Evolutionary conservation across 1,140 invertebrate genomes (phyloP).

Genomic region (Holotrichia oblita): DNA sequence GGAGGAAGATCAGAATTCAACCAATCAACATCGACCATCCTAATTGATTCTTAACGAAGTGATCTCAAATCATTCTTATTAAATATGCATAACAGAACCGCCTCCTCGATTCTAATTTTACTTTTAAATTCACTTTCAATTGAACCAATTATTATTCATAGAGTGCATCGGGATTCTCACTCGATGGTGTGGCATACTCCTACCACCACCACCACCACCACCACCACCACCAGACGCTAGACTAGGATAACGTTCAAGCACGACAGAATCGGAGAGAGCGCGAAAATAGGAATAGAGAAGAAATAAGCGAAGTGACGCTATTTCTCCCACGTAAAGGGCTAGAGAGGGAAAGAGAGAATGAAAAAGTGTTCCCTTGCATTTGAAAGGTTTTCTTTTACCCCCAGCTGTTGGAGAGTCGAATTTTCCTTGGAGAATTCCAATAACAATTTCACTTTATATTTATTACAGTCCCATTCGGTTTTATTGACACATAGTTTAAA

Average conservation of each 20-base stretch:
- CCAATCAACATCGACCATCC: no score
- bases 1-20: no score
- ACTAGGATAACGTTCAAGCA: neutral
- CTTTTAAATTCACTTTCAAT: constrained; percentile 51
- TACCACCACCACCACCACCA: neutral
- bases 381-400: neutral
- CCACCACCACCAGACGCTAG: neutral
- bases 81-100: constrained; percentile 43
- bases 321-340: no score
- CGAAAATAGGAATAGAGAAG: neutral
- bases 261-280: neutral
- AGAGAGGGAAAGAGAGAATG: neutral
- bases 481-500: constrained; percentile 54
- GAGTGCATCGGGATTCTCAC: constrained; percentile 37
- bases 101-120: constrained; percentile 48
- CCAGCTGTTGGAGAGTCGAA: constrained; percentile 3
- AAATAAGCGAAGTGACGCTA: neutral
- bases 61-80: constrained; percentile 19
- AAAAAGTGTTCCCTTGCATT: no score
- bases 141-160: constrained; percentile 54
- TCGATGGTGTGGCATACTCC: neutral
- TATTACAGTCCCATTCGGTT: constrained; percentile 51
- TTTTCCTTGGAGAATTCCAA: constrained; percentile 43
- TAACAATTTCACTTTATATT: constrained; percentile 55
- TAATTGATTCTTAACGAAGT: no score